phyloP scores from a whole-genome alignment of 2,113 vertebrate species.

The Hassar affinis region DNA sequence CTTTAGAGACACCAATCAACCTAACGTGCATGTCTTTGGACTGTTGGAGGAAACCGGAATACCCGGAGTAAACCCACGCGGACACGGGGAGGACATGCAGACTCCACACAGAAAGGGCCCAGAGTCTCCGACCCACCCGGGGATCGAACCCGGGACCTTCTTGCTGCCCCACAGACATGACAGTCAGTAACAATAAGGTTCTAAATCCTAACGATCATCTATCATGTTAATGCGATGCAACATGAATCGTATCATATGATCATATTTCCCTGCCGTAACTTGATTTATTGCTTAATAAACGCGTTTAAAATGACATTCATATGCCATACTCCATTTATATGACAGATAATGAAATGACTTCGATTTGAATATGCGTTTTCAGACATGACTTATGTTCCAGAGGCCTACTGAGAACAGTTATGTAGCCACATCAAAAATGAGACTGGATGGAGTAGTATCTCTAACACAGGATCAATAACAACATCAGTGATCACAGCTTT shows the following conservation, averaged over 20 bases:
- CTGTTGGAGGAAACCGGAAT: too few relatives aligned
- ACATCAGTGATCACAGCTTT: slow-evolving; percentile 5
- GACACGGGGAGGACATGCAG: too few relatives aligned
- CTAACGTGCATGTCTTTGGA: too few relatives aligned
- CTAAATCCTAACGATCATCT: background rate
- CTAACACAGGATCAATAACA: slow-evolving; percentile 8
- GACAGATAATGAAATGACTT: background rate
- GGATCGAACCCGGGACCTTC: too few relatives aligned
- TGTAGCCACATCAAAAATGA: background rate
- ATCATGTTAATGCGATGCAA: background rate
- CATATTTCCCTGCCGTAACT: background rate
- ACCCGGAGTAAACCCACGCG: too few relatives aligned
- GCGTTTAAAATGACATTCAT: background rate
- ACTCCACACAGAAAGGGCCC: too few relatives aligned
- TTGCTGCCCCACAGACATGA: background rate
- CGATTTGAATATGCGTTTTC: background rate
- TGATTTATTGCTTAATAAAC: slow-evolving; percentile 8
- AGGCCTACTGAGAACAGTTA: background rate
- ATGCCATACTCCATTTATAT: background rate
- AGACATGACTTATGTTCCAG: background rate
- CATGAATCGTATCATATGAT: background rate
- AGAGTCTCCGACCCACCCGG: too few relatives aligned
- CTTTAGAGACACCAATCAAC: too few relatives aligned
- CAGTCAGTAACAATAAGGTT: background rate
- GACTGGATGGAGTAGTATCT: background rate